Conservation (phyloP, 2,797 vertebrate genomes). For the Halcyon chelicuti region DNA sequence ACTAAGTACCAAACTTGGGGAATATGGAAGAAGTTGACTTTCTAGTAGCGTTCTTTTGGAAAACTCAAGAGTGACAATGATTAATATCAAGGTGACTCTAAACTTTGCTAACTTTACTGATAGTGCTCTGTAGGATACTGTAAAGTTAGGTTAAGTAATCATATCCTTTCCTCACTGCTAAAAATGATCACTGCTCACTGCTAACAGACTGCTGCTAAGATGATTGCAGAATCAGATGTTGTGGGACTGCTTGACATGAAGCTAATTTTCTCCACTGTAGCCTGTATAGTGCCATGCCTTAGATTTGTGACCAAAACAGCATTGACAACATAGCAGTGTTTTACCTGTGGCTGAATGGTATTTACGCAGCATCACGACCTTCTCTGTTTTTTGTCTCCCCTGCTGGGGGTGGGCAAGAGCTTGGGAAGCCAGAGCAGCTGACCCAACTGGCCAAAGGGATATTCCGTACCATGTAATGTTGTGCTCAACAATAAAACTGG, state of each 20-base stretch:
- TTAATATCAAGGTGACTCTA: neutral
- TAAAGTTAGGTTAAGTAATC: neutral
- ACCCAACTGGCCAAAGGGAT: neutral
- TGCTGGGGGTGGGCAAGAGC: neutral
- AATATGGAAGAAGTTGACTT: neutral
- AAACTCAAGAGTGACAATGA: neutral
- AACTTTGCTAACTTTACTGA: neutral
- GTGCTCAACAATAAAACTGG: neutral
- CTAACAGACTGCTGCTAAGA: neutral
- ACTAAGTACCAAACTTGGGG: neutral
- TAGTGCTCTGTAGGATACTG: neutral
- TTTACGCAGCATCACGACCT: neutral
- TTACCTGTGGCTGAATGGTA: rapidly evolving
- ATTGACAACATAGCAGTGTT: neutral
- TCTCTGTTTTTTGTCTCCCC: neutral
- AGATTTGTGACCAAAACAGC: neutral
- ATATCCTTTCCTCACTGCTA: neutral
- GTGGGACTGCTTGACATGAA: neutral
- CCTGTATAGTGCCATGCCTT: neutral
- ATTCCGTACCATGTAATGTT: neutral
- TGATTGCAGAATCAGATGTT: neutral
- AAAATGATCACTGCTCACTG: neutral
- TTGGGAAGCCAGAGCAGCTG: neutral
- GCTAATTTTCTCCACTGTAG: neutral
- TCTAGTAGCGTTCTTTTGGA: neutral